These are phyloP conservation scores for Pristionchus pacificus DNA, from an alignment of 1,140 invertebrate species.

Conservation along the genomic window DNA sequence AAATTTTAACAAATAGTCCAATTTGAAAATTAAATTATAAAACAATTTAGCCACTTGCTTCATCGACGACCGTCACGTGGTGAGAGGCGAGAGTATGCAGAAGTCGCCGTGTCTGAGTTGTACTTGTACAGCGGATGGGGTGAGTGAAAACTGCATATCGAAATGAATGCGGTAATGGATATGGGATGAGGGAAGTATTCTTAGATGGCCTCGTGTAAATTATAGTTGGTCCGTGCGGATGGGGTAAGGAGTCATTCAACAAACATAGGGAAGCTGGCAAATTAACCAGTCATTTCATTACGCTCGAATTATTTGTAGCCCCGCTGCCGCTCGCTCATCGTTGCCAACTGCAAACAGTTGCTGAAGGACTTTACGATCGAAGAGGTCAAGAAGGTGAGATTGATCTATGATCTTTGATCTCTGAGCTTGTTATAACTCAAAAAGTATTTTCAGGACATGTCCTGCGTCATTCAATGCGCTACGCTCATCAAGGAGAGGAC, in stretches of 20 bases:
- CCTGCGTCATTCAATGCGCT: not conserved
- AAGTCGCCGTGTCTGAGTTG: conserved; percentile 39
- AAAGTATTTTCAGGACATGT: not conserved
- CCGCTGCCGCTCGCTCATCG: conserved; percentile 41
- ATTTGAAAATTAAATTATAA: no score
- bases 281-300: no score
- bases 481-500: not conserved
- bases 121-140: conserved; percentile 46
- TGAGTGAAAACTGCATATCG: conserved; percentile 12
- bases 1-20: no score
- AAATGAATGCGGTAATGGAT: no score
- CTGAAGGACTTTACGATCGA: conserved; percentile 28
- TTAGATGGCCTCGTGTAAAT: no score
- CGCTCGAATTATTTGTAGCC: conserved; percentile 25
- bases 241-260: no score
- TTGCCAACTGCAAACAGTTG: conserved; percentile 44
- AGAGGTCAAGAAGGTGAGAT: conserved; percentile 20
- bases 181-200: no score
- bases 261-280: no score
- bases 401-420: no score
- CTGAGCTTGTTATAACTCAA: not conserved
- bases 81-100: conserved; percentile 41
- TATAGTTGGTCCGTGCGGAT: no score
- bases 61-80: conserved; percentile 39
- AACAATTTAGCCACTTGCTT: conserved; percentile 32